Evolutionary conservation across 2,888 invertebrate species (phyloP).

Genomic region (Heliconius sara): DNA sequence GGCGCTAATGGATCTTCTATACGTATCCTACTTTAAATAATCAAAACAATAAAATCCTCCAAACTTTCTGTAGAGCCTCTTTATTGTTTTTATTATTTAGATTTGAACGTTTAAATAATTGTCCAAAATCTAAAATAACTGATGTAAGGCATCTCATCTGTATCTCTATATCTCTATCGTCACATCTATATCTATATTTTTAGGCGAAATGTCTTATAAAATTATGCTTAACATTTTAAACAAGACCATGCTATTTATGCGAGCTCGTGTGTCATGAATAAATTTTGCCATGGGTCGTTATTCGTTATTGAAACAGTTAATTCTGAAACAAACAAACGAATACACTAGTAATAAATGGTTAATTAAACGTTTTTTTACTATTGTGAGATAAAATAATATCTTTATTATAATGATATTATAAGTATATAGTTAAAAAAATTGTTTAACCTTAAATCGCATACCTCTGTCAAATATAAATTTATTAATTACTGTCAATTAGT

Average conservation of each 20-base stretch:
- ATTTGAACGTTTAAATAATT: not conserved
- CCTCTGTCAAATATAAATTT: not conserved
- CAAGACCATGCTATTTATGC: constrained; percentile 35
- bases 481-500: not conserved
- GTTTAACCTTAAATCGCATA: not conserved
- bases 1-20: no score
- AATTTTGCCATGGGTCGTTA: constrained; percentile 30
- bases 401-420: no score
- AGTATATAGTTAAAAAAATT: no score
- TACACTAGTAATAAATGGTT: not conserved
- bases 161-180: not conserved
- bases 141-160: no score
- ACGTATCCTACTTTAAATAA: not conserved
- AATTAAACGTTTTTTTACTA: not conserved
- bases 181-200: not conserved
- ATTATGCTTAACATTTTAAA: constrained; percentile 8
- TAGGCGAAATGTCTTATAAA: not conserved
- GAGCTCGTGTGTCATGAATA: constrained; percentile 29
- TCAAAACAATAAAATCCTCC: not conserved
- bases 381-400: no score
- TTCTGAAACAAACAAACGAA: constrained; percentile 29
- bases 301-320: constrained; percentile 30
- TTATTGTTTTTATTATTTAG: not conserved
- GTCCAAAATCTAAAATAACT: not conserved
- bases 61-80: not conserved